These are phyloP conservation scores for Mythimna lalbum DNA, from an alignment of 2,888 invertebrate species.

Conservation along the genomic window DNA sequence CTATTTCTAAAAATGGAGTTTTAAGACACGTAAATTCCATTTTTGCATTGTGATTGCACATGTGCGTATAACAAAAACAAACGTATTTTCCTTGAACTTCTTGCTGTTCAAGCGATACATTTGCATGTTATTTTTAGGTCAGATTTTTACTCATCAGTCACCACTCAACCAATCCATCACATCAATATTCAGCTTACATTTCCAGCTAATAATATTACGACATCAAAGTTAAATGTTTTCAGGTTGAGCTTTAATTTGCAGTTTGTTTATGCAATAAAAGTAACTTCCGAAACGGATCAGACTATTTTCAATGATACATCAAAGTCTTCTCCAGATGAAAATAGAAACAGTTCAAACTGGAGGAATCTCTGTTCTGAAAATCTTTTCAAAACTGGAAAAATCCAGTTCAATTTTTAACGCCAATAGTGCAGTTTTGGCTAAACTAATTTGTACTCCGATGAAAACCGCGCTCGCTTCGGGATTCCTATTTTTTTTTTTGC, in stretches of 20 bases:
- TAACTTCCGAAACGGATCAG: constrained; percentile 51
- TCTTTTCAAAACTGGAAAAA: too few species aligned
- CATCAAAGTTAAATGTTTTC: constrained; percentile 58
- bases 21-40: too few species aligned
- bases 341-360: constrained; percentile 32
- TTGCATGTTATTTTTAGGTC: constrained; percentile 29
- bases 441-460: neutral
- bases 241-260: constrained; percentile 33
- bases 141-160: constrained; percentile 3
- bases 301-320: constrained; percentile 57
- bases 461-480: neutral
- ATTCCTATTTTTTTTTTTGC: constrained; percentile 16
- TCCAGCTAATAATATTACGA: constrained; percentile 42
- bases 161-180: constrained; percentile 26
- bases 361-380: constrained; percentile 31
- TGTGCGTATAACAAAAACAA: neutral
- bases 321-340: constrained; percentile 47
- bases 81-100: constrained; percentile 11
- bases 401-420: neutral
- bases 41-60: constrained; percentile 13
- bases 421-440: constrained; percentile 12
- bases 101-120: neutral
- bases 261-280: constrained; percentile 62
- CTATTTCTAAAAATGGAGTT: neutral
- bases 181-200: constrained; percentile 36